A percentile compares a stretch with the other conserved stretches of the same genome.
These are phyloP conservation scores for Amniataba percoides DNA, from an alignment of 2,797 vertebrate genomes.

Conservation along the genomic window DNA sequence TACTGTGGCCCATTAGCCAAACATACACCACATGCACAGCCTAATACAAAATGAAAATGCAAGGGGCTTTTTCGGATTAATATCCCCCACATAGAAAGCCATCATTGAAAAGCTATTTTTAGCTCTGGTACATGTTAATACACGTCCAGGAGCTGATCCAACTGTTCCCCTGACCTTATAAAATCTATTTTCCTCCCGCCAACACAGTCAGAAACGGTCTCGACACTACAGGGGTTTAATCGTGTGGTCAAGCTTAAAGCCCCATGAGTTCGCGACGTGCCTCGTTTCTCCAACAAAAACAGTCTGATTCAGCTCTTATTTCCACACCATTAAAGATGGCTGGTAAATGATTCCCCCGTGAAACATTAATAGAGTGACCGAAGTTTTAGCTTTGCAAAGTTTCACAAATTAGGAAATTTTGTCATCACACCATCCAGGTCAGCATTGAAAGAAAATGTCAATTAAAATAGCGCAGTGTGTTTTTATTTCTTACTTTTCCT, in stretches of 20 bases:
- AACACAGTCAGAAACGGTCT: slow-evolving; percentile 21
- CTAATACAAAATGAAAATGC: slow-evolving; percentile 28
- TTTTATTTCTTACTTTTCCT: background rate
- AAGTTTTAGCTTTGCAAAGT: background rate
- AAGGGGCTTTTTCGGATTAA: slow-evolving; percentile 16
- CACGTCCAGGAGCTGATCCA: slow-evolving; percentile 27
- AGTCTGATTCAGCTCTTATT: slow-evolving; percentile 31
- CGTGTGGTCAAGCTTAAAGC: slow-evolving; percentile 38
- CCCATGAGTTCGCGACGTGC: slow-evolving; percentile 1
- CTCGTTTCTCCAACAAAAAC: slow-evolving; percentile 26
- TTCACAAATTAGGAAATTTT: background rate
- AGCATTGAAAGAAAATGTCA: slow-evolving; percentile 8
- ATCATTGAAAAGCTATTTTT: slow-evolving; percentile 13
- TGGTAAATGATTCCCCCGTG: slow-evolving; percentile 25
- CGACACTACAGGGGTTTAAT: slow-evolving; percentile 38
- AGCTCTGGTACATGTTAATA: slow-evolving; percentile 22
- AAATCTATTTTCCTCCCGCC: slow-evolving; percentile 42
- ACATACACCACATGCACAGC: background rate
- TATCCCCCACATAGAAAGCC: slow-evolving; percentile 33
- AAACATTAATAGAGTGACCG: background rate
- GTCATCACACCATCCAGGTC: background rate
- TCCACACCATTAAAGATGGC: slow-evolving; percentile 26
- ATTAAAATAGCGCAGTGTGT: background rate
- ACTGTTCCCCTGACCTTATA: slow-evolving; percentile 38
- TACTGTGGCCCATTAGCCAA: background rate